Evolutionary conservation across 1,140 invertebrate genomes (phyloP).

Genomic region (Nylanderia fulva): DNA sequence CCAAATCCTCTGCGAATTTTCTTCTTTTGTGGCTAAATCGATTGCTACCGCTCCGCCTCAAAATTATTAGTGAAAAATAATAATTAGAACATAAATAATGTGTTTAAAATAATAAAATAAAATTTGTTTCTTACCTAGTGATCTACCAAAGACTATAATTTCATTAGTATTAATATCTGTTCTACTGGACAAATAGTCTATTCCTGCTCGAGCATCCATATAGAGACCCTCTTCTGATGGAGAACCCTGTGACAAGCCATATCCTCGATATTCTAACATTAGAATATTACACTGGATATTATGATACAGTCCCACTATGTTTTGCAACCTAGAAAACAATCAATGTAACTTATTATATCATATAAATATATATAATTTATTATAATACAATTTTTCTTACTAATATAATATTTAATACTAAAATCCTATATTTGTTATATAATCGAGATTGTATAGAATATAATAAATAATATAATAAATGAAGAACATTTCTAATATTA

Average conservation of each 20-base stretch:
- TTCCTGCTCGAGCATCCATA: slow-evolving; percentile 94
- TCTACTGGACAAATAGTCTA: slow-evolving; percentile 93
- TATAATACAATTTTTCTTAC: background rate
- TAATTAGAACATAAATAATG: background rate
- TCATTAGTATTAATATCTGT: slow-evolving; percentile 93
- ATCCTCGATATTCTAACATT: slow-evolving; percentile 97
- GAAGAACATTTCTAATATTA: background rate
- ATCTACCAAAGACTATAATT: slow-evolving; percentile 97
- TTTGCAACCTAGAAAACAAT: slow-evolving; percentile 88
- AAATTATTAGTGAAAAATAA: background rate
- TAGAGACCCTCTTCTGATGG: slow-evolving; percentile 95
- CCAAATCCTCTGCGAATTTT: slow-evolving; percentile 92
- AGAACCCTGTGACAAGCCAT: slow-evolving; percentile 95
- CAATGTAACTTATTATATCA: background rate
- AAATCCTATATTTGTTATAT: background rate
- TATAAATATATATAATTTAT: background rate
- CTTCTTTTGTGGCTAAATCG: slow-evolving; percentile 91
- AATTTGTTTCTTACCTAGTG: slow-evolving; percentile 89
- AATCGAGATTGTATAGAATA: background rate
- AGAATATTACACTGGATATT: slow-evolving; percentile 94
- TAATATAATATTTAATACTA: too few species aligned
- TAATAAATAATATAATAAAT: background rate
- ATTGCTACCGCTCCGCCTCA: slow-evolving; percentile 94
- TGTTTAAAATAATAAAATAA: background rate
- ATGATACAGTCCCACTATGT: slow-evolving; percentile 92